Evolutionary conservation across 2,888 invertebrate genomes (phyloP), one percentile per base, ranked within the genome.

Genomic region (Lochmaea crataegi): DNA sequence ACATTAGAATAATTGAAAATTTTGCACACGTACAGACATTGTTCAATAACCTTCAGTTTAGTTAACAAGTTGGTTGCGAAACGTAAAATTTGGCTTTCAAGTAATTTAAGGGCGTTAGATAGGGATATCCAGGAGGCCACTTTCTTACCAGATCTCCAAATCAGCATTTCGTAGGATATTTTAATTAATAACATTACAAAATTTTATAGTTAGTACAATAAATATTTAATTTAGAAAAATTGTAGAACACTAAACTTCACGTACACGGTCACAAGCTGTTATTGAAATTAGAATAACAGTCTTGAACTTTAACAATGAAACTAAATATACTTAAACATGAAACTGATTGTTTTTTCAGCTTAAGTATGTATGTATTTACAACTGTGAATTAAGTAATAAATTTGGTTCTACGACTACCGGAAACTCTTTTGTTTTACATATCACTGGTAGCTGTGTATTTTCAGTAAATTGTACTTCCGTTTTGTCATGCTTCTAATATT

Each of bases 371-470:
- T 51, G 53, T 16, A 53, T 18, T 18, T 18, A 38, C 38, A 32
- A n/a, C 16, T 26, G 16, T 58, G 26, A 58, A 58, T 60, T 32
- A 60, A 38, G 60, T 60, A 38, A 60, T 16, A 60, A 38, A 38
- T 60, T 60, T n/a, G 38, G 38, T 60, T 57, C 57, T 26, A 18
- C 57, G 57, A 60, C 7, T 32, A 60, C 60, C 60, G 60, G 60
- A 60, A 60, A 60, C 26, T 60, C 60, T 32, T 60, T 60, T 60
- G 38, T 60, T 60, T 60, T 60, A 60, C 60, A 60, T 60, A 38
- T 38, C n/a, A 18, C 7, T 16, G 51, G n/a, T 51, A n/a, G 51
- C n/a, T 18, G 53, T 53, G 53, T 53, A 53, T 53, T 18, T 53
- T 53, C 16, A 53, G 18, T 53, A 18, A 53, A 53, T 53, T 16